Evolutionary conservation across 2,797 vertebrate genomes (phyloP).

Genomic region (Onychomys arenicola): DNA sequence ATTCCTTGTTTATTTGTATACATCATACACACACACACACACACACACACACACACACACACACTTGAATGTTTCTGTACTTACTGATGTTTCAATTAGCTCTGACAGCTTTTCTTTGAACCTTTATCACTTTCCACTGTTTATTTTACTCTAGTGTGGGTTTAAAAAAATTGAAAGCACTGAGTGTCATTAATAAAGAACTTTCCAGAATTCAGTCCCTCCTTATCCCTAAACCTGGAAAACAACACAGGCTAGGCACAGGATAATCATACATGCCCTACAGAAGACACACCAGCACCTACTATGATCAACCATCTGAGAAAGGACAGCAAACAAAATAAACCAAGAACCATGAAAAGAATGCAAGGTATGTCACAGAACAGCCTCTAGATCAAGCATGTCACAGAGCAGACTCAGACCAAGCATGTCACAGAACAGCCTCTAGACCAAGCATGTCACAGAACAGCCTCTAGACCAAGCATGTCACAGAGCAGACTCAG

Average conservation of each 20-base stretch:
- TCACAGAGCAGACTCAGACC: not conserved
- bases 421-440: not conserved
- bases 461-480: not conserved
- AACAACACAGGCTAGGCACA: not conserved
- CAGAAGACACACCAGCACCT: not conserved
- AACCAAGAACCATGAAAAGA: not conserved
- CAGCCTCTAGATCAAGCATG: not conserved
- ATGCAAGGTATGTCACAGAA: not conserved
- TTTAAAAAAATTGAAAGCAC: not conserved
- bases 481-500: no score
- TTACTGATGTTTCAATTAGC: not conserved
- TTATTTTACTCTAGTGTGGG: slow-evolving; percentile 10
- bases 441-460: not conserved
- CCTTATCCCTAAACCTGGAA: not conserved
- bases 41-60: not conserved
- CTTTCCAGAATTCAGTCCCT: not conserved
- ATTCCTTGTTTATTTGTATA: not conserved
- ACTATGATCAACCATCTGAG: not conserved
- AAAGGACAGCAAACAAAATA: not conserved
- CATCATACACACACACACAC: not conserved
- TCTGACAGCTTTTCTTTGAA: slow-evolving; percentile 36
- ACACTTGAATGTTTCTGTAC: not conserved
- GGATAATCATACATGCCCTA: not conserved
- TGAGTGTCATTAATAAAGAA: not conserved
- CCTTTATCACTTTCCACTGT: not conserved